Conservation (phyloP, 2,888 invertebrate species). For the Aquatica leii region DNA sequence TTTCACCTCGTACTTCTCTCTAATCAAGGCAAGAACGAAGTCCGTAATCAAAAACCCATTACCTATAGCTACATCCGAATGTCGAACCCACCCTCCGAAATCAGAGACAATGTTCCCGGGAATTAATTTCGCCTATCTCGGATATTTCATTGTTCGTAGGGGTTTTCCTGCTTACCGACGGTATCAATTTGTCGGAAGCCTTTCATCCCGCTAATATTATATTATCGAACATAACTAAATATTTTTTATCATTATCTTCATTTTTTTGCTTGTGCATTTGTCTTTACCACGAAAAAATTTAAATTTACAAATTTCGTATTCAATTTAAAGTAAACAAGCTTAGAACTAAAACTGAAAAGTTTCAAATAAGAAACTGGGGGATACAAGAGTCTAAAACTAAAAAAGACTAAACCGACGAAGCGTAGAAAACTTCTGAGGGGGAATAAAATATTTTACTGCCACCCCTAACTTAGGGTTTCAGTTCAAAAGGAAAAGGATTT, state of each 20-base stretch:
- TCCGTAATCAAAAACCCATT: slow-evolving; percentile 57
- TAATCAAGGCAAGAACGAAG: slow-evolving; percentile 48
- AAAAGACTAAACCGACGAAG: slow-evolving; percentile 37
- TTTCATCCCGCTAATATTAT: slow-evolving; percentile 38
- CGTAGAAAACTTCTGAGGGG: slow-evolving; percentile 45
- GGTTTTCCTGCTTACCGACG: slow-evolving; percentile 37
- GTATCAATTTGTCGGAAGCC: slow-evolving; percentile 42
- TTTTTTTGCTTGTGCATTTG: slow-evolving; percentile 11
- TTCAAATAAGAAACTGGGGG: slow-evolving; percentile 34
- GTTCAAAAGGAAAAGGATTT: slow-evolving; percentile 45
- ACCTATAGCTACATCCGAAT: slow-evolving; percentile 44
- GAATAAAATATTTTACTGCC: slow-evolving; percentile 48
- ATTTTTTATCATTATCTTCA: slow-evolving; percentile 22
- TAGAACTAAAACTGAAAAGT: slow-evolving; percentile 35
- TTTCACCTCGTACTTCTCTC: slow-evolving; percentile 40
- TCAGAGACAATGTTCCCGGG: slow-evolving; percentile 40
- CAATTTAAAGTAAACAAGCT: slow-evolving; percentile 44
- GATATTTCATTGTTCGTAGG: slow-evolving; percentile 39
- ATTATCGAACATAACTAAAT: slow-evolving; percentile 17
- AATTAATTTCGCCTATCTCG: slow-evolving; percentile 41
- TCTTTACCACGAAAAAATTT: slow-evolving; percentile 8
- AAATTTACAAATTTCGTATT: slow-evolving; percentile 41
- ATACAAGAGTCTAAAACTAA: slow-evolving; percentile 25
- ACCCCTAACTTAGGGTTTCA: slow-evolving; percentile 38
- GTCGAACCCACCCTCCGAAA: slow-evolving; percentile 33